phyloP scores from a whole-genome alignment of 2,797 vertebrate species.

The Bradypodion pumilum region DNA sequence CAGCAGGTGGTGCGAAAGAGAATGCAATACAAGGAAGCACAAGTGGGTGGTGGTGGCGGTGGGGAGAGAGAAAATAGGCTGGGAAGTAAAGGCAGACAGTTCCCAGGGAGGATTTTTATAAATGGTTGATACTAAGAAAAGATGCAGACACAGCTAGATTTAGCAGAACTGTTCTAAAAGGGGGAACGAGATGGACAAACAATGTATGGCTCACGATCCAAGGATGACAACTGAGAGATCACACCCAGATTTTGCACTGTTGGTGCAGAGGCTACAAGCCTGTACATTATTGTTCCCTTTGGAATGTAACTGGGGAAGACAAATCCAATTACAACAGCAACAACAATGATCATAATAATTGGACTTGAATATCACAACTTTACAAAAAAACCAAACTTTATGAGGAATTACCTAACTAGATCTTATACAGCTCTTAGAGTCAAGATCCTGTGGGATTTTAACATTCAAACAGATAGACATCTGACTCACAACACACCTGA shows the following conservation, averaged over 20 bases:
- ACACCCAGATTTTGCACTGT: too few relatives aligned
- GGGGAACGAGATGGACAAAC: not conserved
- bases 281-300: not conserved
- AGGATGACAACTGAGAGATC: too few relatives aligned
- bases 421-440: too few relatives aligned
- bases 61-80: not conserved
- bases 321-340: too few relatives aligned
- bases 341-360: too few relatives aligned
- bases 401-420: too few relatives aligned
- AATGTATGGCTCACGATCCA: not conserved
- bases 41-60: not conserved
- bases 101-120: not conserved
- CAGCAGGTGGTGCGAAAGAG: not conserved
- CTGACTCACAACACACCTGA: too few relatives aligned
- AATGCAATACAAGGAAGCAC: not conserved
- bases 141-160: not conserved
- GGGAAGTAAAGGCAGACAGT: not conserved
- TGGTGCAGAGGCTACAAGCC: not conserved
- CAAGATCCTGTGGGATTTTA: too few relatives aligned
- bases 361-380: too few relatives aligned
- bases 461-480: too few relatives aligned
- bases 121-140: not conserved
- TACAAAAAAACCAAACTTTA: too few relatives aligned
- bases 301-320: too few relatives aligned
- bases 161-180: not conserved